Percentiles rank a stretch among this genome's conserved stretches.
Conservation (phyloP, 92 coral and sea anemone species). For the Siderastrea siderea region DNA sequence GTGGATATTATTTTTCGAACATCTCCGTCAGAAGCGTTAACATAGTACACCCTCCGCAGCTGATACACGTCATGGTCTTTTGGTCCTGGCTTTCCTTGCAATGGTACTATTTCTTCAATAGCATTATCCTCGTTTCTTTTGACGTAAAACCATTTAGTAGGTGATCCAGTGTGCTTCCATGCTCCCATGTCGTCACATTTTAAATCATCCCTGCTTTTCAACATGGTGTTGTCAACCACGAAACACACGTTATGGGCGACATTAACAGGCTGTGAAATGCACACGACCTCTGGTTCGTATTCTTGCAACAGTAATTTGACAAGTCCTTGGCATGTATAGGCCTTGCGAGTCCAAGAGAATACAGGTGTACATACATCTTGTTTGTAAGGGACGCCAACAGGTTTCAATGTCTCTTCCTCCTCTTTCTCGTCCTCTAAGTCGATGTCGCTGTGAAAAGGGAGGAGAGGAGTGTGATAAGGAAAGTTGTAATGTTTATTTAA, state of each 20-base stretch:
- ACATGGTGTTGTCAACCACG: slow-evolving; percentile 20
- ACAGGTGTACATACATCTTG: slow-evolving; percentile 42
- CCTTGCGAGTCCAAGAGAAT: slow-evolving; percentile 34
- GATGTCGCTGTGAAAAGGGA: neutral
- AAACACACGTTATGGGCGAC: slow-evolving; percentile 51
- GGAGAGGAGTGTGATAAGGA: neutral
- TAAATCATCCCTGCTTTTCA: slow-evolving; percentile 49
- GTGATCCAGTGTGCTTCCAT: slow-evolving; percentile 61
- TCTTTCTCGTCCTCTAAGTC: neutral
- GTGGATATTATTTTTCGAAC: slow-evolving; percentile 45
- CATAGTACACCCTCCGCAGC: slow-evolving; percentile 20
- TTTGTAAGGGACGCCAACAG: slow-evolving; percentile 23
- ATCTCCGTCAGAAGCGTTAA: slow-evolving; percentile 23
- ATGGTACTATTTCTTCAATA: neutral
- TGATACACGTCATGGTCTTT: neutral
- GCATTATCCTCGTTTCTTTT: slow-evolving; percentile 11
- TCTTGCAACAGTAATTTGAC: slow-evolving; percentile 25
- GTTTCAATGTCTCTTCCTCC: slow-evolving; percentile 13
- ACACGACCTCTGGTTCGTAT: slow-evolving; percentile 45
- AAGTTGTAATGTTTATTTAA: too few relatives aligned
- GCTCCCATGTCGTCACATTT: slow-evolving; percentile 69
- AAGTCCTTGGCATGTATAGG: slow-evolving; percentile 24
- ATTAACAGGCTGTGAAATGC: slow-evolving; percentile 51
- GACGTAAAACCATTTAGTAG: slow-evolving; percentile 37
- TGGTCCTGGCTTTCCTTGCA: slow-evolving; percentile 3